Base-by-base conservation (phyloP, 2,888 invertebrate species). In the Archips xylosteana region DNA sequence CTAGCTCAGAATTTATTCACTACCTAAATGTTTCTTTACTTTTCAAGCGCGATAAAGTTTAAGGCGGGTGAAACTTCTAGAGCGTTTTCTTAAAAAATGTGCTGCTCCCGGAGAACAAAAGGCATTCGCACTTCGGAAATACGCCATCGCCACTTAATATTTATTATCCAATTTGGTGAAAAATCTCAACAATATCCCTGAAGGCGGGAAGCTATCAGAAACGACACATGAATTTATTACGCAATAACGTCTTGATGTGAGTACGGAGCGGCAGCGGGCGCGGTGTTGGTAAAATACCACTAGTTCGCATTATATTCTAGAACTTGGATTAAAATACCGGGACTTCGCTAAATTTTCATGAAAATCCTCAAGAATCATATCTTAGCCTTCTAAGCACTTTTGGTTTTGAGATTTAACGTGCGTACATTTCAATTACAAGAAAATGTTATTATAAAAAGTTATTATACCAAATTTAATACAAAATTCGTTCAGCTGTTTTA, bases 171-270 rank as follows among this genome's bases (percentile, higher is more conserved):
- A 74, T 74, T 74, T 74, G 74, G 74, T 74, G 74, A 74, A 84
- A 85, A 87, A 88, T 88, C 82, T 82, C 75, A 78, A 81, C 86
- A 79, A 86, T 88, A 87, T 85, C 81, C 85, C 47, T 60, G 74
- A 70, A 74, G 65, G 74, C 74, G 65, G 54, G 65, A 70, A 74
- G 70, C 81, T 76, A 81, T 84, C 82, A 82, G 81, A 67, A 77
- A 77, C 76, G 84, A 85, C 83, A 79, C 81, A 78, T 80, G 81
- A 80, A 85, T 85, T 85, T 85, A 85, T 85, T 82, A 79, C 79
- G 79, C 80, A 80, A 85, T 85, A 84, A 79, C 79, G 76, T 70
- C 74, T 54, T 63, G 67, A 64, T 51, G 34, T 69, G 65, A 74
- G 65, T 54, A 2, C 51, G 23, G 74, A 70, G 74, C 69, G 74